Conservation (phyloP, 2,797 vertebrate species). For the Scomberomorus guttatus region DNA sequence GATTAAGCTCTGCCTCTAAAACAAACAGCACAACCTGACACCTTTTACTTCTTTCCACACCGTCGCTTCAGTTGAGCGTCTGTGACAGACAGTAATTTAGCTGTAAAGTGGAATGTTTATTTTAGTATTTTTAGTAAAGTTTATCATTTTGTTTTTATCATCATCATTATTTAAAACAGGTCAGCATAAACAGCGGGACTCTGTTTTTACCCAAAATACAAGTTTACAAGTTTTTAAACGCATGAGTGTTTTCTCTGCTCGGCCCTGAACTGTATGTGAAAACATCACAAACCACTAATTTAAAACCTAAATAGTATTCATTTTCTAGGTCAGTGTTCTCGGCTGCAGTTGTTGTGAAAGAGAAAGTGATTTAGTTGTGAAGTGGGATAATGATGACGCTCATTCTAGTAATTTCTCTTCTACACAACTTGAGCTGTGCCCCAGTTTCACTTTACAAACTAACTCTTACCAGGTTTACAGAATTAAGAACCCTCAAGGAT, state of each 20-base stretch:
- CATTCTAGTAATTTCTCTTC: conserved; percentile 12
- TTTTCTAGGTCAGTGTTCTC: conserved; percentile 12
- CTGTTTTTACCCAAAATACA: conserved; percentile 24
- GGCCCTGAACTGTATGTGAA: conserved; percentile 23
- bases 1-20: neutral
- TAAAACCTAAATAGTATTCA: conserved; percentile 16
- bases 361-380: conserved; percentile 47
- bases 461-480: neutral
- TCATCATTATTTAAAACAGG: conserved; percentile 23
- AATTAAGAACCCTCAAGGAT: neutral
- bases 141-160: conserved; percentile 38
- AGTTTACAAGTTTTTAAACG: conserved; percentile 6
- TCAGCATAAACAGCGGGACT: conserved; percentile 12
- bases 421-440: neutral
- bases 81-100: conserved; percentile 3
- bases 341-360: conserved; percentile 34
- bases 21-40: neutral
- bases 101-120: conserved; percentile 22
- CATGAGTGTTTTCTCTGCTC: neutral
- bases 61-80: neutral
- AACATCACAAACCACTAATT: conserved; percentile 37
- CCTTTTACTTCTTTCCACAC: neutral
- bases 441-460: neutral
- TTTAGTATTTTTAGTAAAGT: neutral
- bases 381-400: conserved; percentile 29